A percentile compares a stretch with the other conserved stretches of the same genome.
These are phyloP conservation scores for Neoniphon sammara DNA, from an alignment of 2,797 vertebrate species.

Conservation along the genomic window DNA sequence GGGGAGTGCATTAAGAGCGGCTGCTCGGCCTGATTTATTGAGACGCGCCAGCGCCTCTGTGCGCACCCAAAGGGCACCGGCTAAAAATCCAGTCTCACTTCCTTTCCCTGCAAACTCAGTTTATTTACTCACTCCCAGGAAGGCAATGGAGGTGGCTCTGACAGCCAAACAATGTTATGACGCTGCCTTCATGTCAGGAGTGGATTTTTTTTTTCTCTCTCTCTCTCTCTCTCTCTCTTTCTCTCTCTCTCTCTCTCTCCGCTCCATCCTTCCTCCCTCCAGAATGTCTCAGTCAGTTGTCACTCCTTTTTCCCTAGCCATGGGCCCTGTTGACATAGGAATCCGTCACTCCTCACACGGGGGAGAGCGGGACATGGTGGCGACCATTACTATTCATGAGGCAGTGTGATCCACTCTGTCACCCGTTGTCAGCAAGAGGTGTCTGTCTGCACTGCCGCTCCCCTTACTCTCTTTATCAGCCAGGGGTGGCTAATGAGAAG, in stretches of 20 bases:
- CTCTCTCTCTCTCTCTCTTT: conserved; percentile 3
- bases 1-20: conserved; percentile 76
- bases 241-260: conserved; percentile 9
- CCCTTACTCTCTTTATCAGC: conserved; percentile 82
- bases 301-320: conserved; percentile 72
- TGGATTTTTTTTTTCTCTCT: conserved; percentile 42
- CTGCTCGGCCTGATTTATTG: conserved; percentile 76
- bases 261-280: conserved; percentile 54
- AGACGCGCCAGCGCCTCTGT: conserved; percentile 61
- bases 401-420: conserved; percentile 79
- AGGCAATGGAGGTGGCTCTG: conserved; percentile 71
- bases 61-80: conserved; percentile 69
- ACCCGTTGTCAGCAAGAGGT: conserved; percentile 79
- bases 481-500: conserved; percentile 82
- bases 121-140: conserved; percentile 78
- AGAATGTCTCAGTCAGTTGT: conserved; percentile 79
- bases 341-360: conserved; percentile 78
- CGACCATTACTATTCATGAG: conserved; percentile 84
- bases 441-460: conserved; percentile 74
- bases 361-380: conserved; percentile 75
- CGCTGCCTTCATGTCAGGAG: conserved; percentile 76
- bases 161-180: conserved; percentile 80
- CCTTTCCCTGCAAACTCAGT: conserved; percentile 71
- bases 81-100: conserved; percentile 75
- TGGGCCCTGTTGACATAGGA: conserved; percentile 80